Percentiles rank a stretch among this genome's conserved stretches.
Conservation (phyloP, 2,113 vertebrate species). For the Zosterops borbonicus region DNA sequence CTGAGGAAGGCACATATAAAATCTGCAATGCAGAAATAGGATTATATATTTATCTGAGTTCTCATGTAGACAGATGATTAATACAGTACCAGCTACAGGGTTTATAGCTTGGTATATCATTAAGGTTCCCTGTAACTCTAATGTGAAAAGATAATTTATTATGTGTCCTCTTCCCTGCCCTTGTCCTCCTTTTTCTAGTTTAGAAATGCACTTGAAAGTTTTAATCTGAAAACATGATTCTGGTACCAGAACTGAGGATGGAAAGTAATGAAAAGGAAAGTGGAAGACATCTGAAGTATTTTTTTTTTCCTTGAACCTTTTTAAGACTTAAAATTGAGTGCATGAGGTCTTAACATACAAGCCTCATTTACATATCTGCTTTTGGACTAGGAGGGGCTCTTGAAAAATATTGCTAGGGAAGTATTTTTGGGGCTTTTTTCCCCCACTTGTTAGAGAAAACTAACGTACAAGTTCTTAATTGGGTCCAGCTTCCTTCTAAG, state of each 20-base stretch:
- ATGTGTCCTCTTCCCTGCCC: slow-evolving; percentile 48
- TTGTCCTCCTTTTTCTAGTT: slow-evolving; percentile 60
- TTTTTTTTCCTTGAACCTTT: neutral
- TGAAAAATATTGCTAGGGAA: neutral
- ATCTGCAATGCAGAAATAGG: slow-evolving; percentile 38
- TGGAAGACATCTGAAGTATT: neutral
- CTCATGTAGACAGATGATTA: slow-evolving; percentile 46
- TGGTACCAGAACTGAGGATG: neutral
- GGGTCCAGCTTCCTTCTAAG: neutral
- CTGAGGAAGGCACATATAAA: neutral
- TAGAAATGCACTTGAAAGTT: slow-evolving; percentile 25
- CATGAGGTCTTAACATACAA: neutral
- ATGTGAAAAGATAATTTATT: slow-evolving; percentile 56
- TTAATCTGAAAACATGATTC: slow-evolving; percentile 30
- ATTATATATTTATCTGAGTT: slow-evolving; percentile 55
- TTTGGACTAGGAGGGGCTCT: neutral
- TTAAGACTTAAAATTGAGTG: slow-evolving; percentile 38
- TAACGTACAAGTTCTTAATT: neutral
- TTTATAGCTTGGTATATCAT: slow-evolving; percentile 45
- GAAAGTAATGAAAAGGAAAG: slow-evolving; percentile 8
- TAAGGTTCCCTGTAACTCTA: slow-evolving; percentile 45
- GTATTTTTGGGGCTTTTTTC: neutral
- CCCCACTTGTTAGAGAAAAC: neutral
- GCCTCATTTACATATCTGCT: slow-evolving; percentile 15
- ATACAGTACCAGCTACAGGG: slow-evolving; percentile 16